These are phyloP conservation scores for Puma concolor DNA, from an alignment of 2,113 vertebrate species.

Conservation along the genomic window DNA sequence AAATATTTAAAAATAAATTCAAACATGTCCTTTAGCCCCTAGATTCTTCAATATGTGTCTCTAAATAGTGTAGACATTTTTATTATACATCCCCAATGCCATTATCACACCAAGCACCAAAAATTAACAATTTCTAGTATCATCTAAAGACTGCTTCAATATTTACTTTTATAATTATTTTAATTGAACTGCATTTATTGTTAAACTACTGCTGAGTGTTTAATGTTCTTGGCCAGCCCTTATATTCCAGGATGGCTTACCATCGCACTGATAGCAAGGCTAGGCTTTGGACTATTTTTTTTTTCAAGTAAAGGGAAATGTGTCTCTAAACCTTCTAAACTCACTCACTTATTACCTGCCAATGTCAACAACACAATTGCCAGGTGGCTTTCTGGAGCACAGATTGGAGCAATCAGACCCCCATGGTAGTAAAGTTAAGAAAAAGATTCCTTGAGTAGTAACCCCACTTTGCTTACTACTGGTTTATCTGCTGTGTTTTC, in stretches of 20 bases:
- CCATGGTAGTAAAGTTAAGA: not conserved
- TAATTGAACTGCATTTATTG: conserved; percentile 29
- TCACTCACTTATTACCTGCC: not conserved
- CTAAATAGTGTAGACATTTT: conserved; percentile 27
- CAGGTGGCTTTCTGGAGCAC: conserved; percentile 31
- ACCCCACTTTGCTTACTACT: not conserved
- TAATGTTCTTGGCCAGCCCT: not conserved
- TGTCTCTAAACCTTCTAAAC: not conserved
- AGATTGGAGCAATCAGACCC: not conserved
- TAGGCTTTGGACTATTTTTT: not conserved
- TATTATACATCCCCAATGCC: conserved; percentile 15
- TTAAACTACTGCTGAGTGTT: conserved; percentile 18
- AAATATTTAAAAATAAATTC: conserved; percentile 9
- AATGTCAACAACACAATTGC: not conserved
- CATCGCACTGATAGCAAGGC: not conserved
- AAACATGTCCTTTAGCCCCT: not conserved
- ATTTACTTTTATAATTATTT: conserved; percentile 17
- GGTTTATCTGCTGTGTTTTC: not conserved
- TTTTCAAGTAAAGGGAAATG: conserved; percentile 8
- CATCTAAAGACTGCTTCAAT: conserved; percentile 44
- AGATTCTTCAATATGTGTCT: not conserved
- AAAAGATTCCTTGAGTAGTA: not conserved
- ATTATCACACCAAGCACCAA: conserved; percentile 14
- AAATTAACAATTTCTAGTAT: not conserved
- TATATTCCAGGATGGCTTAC: not conserved